Conservation (phyloP, 2,113 vertebrate species). For the Oreochromis tanganicae region DNA sequence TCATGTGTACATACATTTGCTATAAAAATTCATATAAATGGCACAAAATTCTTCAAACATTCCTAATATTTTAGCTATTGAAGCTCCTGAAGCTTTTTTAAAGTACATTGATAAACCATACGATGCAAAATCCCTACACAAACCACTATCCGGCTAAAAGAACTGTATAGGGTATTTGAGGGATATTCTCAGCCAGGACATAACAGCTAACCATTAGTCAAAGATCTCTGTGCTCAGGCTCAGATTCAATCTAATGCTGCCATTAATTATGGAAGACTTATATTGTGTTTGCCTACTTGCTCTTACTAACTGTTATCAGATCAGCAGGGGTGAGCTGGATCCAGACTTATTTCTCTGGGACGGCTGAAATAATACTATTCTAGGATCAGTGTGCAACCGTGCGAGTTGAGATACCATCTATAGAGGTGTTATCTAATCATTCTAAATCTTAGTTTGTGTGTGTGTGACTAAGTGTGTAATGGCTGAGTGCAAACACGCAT, state of each 20-base stretch:
- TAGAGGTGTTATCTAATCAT: conserved; percentile 40
- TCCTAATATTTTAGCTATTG: not conserved
- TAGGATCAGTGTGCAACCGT: conserved; percentile 47
- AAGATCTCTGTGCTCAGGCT: conserved; percentile 25
- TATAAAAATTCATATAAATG: not conserved
- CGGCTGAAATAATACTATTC: conserved; percentile 58
- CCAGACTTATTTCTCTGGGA: conserved; percentile 36
- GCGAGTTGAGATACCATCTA: conserved; percentile 44
- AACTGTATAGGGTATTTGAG: not conserved
- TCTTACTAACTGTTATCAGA: conserved; percentile 56
- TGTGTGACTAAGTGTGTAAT: not conserved
- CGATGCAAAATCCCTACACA: not conserved
- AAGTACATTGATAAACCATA: not conserved
- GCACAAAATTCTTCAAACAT: not conserved
- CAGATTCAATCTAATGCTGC: conserved; percentile 39
- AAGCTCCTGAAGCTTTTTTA: not conserved
- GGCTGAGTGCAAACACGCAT: not conserved
- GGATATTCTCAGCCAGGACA: not conserved
- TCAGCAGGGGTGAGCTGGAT: conserved; percentile 31
- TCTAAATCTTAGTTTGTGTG: not conserved
- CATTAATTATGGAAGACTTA: conserved; percentile 59
- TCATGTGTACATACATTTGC: not conserved
- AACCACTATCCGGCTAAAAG: not conserved
- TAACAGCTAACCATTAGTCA: not conserved
- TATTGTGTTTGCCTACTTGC: conserved; percentile 44